Evolutionary conservation across 2,113 vertebrate genomes (phyloP), one percentile per base, ranked within the genome.

Genomic region (Rhinichthys klamathensis): DNA sequence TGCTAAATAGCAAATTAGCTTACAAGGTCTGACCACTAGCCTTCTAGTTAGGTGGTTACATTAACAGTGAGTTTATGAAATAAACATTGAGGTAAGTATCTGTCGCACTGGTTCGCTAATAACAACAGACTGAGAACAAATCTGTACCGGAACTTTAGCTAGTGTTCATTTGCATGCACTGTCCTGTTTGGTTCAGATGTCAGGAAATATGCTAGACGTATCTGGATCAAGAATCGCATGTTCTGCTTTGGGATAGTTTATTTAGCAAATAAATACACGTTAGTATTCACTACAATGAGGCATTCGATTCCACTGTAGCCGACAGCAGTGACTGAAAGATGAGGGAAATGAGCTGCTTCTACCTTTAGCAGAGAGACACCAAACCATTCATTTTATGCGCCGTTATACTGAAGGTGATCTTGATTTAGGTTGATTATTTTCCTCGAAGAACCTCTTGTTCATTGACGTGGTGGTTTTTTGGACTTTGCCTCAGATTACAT

Each of bases 1-100:
- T 41, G 81, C 67, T 56, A 83, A 81, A 85, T 72, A 81, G 67
- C 77, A 80, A 46, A 49, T 81, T 67, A 54, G 44, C 56, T 63
- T 49, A n/a, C 12, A 15, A n/a, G 41, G 23, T n/a, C 21, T 79
- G 78, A 75, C 67, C 88, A 75, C 90, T 25, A 27, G 6, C 18
- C 23, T 80, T 44, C 38, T 61, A 58, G 51, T 58, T 51, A 51
- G 2, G 27, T 30, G 16, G 13, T 75, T 80, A 46, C 15, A 44
- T 21, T 44, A 63, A 30, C 15, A 80, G 18, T 5, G 21, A 32
- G 16, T 51, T 69, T 32, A 81, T 51, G 44, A 69, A 69, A 51
- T 69, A 69, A 67, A n/a, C 11, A 11, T 3, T 32, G 16, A 81
- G 61, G 41, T 49, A 51, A 51, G 61, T 67, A 27, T 69, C 4